Conservation (phyloP, 2,113 vertebrate species). For the Silurus meridionalis region DNA sequence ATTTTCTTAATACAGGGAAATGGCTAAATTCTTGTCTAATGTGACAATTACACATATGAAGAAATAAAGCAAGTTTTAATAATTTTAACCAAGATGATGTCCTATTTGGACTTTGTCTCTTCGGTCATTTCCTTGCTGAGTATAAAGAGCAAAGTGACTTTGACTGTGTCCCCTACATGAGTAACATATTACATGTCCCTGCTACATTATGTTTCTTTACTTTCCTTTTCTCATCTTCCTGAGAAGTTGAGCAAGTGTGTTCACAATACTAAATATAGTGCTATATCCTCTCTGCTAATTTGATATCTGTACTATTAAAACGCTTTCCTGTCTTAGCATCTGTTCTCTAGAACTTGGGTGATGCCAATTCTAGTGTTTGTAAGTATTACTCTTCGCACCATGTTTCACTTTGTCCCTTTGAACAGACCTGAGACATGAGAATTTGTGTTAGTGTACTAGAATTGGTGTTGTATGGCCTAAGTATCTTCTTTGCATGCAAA, state of each 20-base stretch:
- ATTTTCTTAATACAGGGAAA: background rate
- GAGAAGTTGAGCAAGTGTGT: background rate
- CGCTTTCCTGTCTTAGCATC: background rate
- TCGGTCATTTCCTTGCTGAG: background rate
- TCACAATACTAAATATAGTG: background rate
- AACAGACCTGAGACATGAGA: background rate
- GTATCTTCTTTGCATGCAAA: background rate
- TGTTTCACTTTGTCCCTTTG: background rate
- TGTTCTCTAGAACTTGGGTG: background rate
- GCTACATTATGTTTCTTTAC: background rate
- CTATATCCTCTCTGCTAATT: background rate
- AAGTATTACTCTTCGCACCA: background rate
- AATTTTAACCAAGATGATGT: background rate
- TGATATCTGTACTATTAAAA: background rate
- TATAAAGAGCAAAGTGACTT: background rate
- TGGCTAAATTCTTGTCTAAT: background rate
- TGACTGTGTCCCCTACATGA: background rate
- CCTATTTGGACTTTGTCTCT: background rate
- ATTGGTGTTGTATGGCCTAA: background rate
- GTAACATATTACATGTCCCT: background rate
- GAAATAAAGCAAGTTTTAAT: background rate
- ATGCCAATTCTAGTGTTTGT: background rate
- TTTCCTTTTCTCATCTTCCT: background rate
- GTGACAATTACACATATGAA: background rate
- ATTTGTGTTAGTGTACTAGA: background rate